A percentile compares a stretch with the other conserved stretches of the same genome.
These are phyloP conservation scores for Corbicula japonica DNA, from an alignment of 2,888 invertebrate species.

Conservation along the genomic window DNA sequence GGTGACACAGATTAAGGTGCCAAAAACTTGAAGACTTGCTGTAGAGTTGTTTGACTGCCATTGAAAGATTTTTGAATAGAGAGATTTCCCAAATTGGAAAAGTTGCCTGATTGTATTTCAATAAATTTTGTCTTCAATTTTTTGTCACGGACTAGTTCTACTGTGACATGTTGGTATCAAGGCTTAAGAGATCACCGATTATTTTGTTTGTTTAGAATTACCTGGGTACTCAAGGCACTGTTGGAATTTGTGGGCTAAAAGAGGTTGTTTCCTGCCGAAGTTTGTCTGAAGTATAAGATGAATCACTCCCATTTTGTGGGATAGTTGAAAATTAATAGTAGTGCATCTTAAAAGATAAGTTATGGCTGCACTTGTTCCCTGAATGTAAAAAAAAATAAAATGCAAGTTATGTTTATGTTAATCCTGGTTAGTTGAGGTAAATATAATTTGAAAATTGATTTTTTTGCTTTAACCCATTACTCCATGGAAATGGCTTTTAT, in stretches of 20 bases:
- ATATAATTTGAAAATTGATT: too few relatives aligned
- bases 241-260: conserved; percentile 41
- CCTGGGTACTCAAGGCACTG: conserved; percentile 39
- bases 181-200: conserved; percentile 31
- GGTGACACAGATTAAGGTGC: conserved; percentile 64
- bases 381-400: too few relatives aligned
- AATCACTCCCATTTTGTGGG: conserved; percentile 8
- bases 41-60: conserved; percentile 41
- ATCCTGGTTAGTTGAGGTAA: too few relatives aligned
- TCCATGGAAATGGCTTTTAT: too few relatives aligned
- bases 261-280: conserved; percentile 38
- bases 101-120: conserved; percentile 38
- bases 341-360: too few relatives aligned
- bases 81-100: conserved; percentile 45
- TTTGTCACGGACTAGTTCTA: conserved; percentile 30
- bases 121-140: too few relatives aligned
- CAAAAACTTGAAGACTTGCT: conserved; percentile 47
- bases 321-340: too few relatives aligned
- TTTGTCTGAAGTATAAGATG: conserved; percentile 19
- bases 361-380: too few relatives aligned
- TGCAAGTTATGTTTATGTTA: too few relatives aligned
- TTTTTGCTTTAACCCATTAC: too few relatives aligned
- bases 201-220: conserved; percentile 48
- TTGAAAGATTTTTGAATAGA: conserved; percentile 41
- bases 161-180: conserved; percentile 17